Conservation (phyloP, 2,113 vertebrate species). For the Circaetus gallicus region DNA sequence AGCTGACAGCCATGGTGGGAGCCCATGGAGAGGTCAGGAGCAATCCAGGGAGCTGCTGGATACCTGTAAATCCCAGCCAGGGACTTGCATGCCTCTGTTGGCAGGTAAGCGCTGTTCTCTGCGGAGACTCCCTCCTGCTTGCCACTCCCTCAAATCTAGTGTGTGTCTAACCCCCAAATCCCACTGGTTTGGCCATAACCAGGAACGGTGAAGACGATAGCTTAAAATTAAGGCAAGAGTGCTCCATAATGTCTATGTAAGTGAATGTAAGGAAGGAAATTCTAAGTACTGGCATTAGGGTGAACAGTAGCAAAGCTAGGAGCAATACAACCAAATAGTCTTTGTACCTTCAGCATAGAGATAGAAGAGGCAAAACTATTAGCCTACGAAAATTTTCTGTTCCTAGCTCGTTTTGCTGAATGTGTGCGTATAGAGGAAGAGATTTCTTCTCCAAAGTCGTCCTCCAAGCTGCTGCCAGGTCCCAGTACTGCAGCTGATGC, state of each 20-base stretch:
- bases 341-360: background rate
- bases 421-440: background rate
- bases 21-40: background rate
- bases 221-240: background rate
- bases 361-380: background rate
- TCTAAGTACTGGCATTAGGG: too few relatives aligned
- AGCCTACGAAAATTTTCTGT: background rate
- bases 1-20: fast-evolving
- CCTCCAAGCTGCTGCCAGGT: background rate
- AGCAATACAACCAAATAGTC: background rate
- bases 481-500: background rate
- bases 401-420: background rate
- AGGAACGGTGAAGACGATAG: fast-evolving
- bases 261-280: background rate
- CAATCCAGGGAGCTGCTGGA: background rate
- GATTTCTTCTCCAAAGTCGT: background rate
- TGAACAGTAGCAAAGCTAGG: background rate
- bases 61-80: background rate
- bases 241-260: background rate
- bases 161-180: background rate
- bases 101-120: too few relatives aligned
- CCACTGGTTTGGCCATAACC: background rate
- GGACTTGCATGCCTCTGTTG: too few relatives aligned
- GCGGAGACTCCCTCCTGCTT: fast-evolving
- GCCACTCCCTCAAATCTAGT: background rate